A percentile compares a stretch with the other conserved stretches of the same genome.
Conservation (phyloP, 2,113 vertebrate species). For the Haliaeetus leucogaster region DNA sequence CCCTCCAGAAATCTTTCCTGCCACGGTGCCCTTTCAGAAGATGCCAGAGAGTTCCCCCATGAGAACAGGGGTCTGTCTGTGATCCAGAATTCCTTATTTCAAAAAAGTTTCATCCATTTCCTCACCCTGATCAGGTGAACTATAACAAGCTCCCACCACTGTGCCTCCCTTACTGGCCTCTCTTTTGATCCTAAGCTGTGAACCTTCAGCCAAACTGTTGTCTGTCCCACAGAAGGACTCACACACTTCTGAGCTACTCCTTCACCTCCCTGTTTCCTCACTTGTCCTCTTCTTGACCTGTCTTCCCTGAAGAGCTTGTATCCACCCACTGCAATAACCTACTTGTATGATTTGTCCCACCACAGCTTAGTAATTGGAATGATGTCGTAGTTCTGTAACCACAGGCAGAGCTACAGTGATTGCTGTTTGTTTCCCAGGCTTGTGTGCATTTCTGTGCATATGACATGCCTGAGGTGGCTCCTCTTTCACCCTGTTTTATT, state of each 20-base stretch:
- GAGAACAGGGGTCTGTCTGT: neutral
- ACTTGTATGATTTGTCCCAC: neutral
- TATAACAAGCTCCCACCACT: neutral
- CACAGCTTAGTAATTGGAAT: neutral
- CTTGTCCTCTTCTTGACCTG: neutral
- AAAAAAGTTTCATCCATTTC: neutral
- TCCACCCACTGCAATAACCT: neutral
- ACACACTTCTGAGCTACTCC: neutral
- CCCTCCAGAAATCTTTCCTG: neutral
- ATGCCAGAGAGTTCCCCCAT: neutral
- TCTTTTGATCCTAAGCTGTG: neutral
- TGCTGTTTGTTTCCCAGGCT: neutral
- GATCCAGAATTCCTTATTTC: neutral
- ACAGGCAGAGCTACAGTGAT: neutral
- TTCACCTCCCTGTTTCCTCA: neutral
- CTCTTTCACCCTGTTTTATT: neutral
- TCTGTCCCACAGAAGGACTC: neutral
- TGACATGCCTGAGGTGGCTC: neutral
- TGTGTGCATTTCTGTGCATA: neutral
- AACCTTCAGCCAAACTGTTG: neutral
- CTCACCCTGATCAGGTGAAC: neutral
- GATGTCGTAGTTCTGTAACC: neutral
- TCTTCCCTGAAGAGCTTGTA: neutral
- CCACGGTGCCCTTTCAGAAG: neutral
- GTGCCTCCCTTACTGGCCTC: neutral